Conservation (phyloP, 2,888 invertebrate species). For the Sympetrum striolatum region DNA sequence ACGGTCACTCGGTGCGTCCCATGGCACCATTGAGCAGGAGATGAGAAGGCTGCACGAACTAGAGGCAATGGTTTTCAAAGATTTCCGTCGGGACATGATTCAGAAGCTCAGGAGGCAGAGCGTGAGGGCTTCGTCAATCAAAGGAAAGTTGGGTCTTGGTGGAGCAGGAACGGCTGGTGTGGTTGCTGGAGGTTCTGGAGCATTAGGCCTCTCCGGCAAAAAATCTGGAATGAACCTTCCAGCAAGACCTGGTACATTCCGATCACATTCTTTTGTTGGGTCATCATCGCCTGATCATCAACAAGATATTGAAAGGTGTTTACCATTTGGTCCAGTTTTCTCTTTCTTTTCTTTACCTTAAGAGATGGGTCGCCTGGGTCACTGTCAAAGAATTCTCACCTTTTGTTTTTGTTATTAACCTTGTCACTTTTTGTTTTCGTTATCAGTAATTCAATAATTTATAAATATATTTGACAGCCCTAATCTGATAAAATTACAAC, state of each 20-base stretch:
- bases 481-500: too few species aligned
- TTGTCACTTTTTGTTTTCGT: too few species aligned
- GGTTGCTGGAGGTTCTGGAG: not conserved
- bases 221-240: not conserved
- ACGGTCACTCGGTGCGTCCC: slow-evolving; percentile 84
- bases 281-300: slow-evolving; percentile 26
- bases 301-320: slow-evolving; percentile 23
- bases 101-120: slow-evolving; percentile 87
- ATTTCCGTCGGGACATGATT: slow-evolving; percentile 92
- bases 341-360: too few species aligned
- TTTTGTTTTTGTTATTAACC: too few species aligned
- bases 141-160: slow-evolving; percentile 76
- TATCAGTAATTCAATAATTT: too few species aligned
- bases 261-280: slow-evolving; percentile 20
- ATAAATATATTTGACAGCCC: too few species aligned
- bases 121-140: slow-evolving; percentile 77
- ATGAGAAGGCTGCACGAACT: slow-evolving; percentile 89
- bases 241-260: slow-evolving; percentile 2
- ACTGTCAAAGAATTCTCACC: too few species aligned
- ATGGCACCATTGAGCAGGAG: slow-evolving; percentile 90
- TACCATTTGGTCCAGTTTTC: too few species aligned
- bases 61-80: slow-evolving; percentile 93
- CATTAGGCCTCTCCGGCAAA: not conserved
- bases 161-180: slow-evolving; percentile 45
- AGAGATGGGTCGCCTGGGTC: too few species aligned